These are phyloP conservation scores for Pipra filicauda DNA, from an alignment of 2,113 vertebrate genomes.

Conservation along the genomic window DNA sequence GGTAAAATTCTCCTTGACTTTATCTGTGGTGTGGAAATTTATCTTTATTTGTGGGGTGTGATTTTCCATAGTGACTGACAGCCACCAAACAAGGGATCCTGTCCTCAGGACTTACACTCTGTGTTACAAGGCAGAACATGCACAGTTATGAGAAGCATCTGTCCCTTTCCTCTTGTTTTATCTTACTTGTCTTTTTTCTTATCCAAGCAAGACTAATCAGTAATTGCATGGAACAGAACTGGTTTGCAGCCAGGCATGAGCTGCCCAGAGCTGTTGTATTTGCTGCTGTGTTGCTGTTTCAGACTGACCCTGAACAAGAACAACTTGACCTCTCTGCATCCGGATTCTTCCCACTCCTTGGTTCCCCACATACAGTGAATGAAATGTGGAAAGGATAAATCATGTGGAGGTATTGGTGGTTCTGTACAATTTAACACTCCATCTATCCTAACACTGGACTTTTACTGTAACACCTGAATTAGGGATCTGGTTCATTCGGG, in stretches of 20 bases:
- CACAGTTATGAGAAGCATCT: not conserved
- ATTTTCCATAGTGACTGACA: not conserved
- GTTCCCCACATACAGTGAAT: not conserved
- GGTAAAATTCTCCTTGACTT: not conserved
- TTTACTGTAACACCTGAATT: not conserved
- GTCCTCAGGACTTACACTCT: not conserved
- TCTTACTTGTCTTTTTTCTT: not conserved
- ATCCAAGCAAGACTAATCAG: not conserved
- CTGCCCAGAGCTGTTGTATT: not conserved
- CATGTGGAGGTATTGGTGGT: not conserved
- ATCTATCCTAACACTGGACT: not conserved
- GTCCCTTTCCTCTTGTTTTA: not conserved
- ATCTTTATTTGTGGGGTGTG: not conserved
- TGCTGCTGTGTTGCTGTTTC: not conserved
- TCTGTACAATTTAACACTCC: not conserved
- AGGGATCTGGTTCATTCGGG: not conserved
- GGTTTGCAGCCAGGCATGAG: not conserved
- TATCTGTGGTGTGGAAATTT: not conserved
- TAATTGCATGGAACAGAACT: not conserved
- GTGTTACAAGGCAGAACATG: not conserved
- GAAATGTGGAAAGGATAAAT: not conserved
- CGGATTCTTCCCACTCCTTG: not conserved
- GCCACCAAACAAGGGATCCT: not conserved
- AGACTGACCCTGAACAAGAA: not conserved
- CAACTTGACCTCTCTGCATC: not conserved